Evolutionary conservation across 2,797 vertebrate species (phyloP), one percentile per base, ranked within the genome.

Genomic region (Pseudopleuronectes americanus): DNA sequence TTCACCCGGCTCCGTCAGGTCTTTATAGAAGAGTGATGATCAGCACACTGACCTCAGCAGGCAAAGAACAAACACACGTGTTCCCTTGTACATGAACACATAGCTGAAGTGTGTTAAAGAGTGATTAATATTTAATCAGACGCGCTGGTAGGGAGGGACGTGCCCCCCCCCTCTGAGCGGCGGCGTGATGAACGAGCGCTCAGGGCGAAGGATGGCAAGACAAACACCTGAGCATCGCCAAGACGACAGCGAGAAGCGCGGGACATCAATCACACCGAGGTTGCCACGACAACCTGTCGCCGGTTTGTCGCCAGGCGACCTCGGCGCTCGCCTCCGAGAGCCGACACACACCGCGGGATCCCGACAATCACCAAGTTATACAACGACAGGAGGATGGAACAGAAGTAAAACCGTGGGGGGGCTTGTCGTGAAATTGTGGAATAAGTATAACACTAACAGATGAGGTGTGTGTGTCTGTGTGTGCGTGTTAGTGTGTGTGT

Each of bases 211-310:
- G 81, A 79, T 72, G 56, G 77, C 76, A 79, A 87, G 83, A 91
- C 53, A 80, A 86, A 90, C 89, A 76, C 82, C 48, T 10, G 55
- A 43, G 72, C 74, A 72, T 71, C 51, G 63, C 69, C 81, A 81
- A 57, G 68, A 74, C 49, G 72, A 84, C 86, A 84, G 64, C 21
- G 1, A 72, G 57, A 77, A 69, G 76, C n/a, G 52, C 68, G n/a
- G 47, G 47, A 19, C 69, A 89, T 92, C 84, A 63, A 93, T 92
- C 90, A 90, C 64, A 28, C 33, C 87, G 87, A 87, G 87, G 90
- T 90, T 88, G 74, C 68, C 72, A 63, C 53, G 74, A 81, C 77
- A 77, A 89, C 86, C 69, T 83, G 79, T 74, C 74, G 55, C 64
- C 3, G 0, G 68, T 52, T 54, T n/a, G 84, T 73, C 66, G 64